These are phyloP conservation scores for Drosophila gaucha DNA, from an alignment of 2,888 invertebrate genomes.

Conservation along the genomic window DNA sequence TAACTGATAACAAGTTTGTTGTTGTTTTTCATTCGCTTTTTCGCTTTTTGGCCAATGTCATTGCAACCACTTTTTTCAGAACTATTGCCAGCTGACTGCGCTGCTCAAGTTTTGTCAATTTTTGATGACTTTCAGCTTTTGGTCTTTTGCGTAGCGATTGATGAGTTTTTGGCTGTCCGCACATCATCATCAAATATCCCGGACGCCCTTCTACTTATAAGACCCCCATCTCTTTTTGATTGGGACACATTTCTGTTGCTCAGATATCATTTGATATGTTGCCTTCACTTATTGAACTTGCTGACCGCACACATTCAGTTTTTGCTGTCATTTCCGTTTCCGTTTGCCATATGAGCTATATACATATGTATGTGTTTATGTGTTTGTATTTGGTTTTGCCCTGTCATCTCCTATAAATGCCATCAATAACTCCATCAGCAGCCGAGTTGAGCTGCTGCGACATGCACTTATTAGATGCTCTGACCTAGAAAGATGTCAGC, in stretches of 20 bases:
- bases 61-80: constrained; percentile 46
- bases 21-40: constrained; percentile 1
- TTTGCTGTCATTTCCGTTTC: constrained; percentile 39
- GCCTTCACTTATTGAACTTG: constrained; percentile 16
- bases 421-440: constrained; percentile 67
- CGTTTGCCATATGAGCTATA: constrained; percentile 1
- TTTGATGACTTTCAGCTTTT: constrained; percentile 29
- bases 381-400: background rate
- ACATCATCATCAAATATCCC: background rate
- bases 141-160: constrained; percentile 41
- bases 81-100: constrained; percentile 11
- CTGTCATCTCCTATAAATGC: constrained; percentile 19
- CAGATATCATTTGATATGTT: constrained; percentile 23
- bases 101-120: constrained; percentile 69
- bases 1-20: constrained; percentile 65
- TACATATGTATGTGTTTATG: background rate
- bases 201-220: no score
- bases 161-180: constrained; percentile 40
- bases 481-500: constrained; percentile 54
- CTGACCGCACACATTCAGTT: constrained; percentile 18
- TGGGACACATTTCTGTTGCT: constrained; percentile 27
- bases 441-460: constrained; percentile 33
- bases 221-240: constrained; percentile 16
- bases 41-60: constrained; percentile 55
- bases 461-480: constrained; percentile 49